These are phyloP conservation scores for Scelioninae gen. 1 DNA, from an alignment of 2,888 invertebrate species.

Conservation along the genomic window DNA sequence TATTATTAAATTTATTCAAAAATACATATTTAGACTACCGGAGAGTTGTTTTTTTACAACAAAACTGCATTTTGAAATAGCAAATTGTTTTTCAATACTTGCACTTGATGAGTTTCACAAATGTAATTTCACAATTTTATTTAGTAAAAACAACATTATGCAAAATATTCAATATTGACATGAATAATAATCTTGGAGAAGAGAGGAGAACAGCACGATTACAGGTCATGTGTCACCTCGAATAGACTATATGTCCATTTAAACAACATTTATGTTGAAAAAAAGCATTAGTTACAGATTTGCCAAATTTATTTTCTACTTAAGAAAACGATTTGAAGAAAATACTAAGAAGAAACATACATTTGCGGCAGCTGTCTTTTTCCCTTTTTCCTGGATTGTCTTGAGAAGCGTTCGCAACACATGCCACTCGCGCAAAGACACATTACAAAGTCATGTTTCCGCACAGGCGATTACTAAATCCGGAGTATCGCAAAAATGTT, in stretches of 20 bases:
- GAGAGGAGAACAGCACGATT: too few relatives aligned
- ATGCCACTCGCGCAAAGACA: constrained; percentile 44
- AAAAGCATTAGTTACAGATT: background rate
- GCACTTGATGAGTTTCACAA: too few relatives aligned
- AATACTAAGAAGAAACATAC: constrained; percentile 30
- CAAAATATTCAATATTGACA: too few relatives aligned
- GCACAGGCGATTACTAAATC: constrained; percentile 9
- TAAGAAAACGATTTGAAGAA: constrained; percentile 6
- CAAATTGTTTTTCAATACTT: too few relatives aligned
- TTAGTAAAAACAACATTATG: too few relatives aligned
- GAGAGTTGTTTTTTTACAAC: too few relatives aligned
- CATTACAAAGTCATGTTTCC: constrained; percentile 44
- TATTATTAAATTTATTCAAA: too few relatives aligned
- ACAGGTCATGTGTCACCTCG: background rate
- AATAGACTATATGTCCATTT: constrained; percentile 19
- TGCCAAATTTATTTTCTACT: constrained; percentile 15
- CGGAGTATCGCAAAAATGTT: constrained; percentile 52
- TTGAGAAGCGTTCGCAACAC: constrained; percentile 37
- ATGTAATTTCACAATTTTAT: too few relatives aligned
- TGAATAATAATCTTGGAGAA: too few relatives aligned
- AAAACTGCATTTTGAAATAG: too few relatives aligned
- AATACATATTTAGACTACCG: too few relatives aligned
- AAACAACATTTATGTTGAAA: constrained; percentile 4
- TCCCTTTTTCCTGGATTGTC: constrained; percentile 16
- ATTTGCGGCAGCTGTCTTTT: constrained; percentile 51